These are phyloP conservation scores for Ammospiza caudacuta DNA, from an alignment of 2,113 vertebrate species.

Conservation along the genomic window DNA sequence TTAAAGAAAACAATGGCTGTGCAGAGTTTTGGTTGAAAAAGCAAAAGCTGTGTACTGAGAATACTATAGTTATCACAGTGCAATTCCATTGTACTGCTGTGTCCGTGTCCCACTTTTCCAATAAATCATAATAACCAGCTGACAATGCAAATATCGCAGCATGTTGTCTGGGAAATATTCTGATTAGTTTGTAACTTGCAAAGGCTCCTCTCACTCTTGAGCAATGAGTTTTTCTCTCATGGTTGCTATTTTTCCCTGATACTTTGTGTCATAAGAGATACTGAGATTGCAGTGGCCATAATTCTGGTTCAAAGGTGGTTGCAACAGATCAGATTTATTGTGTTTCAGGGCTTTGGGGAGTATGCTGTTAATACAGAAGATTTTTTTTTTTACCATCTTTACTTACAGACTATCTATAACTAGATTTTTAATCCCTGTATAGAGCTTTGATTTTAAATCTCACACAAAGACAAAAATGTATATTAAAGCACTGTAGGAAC, in stretches of 20 bases:
- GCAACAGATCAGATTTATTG: neutral
- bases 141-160: constrained; percentile 40
- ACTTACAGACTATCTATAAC: neutral
- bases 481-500: neutral
- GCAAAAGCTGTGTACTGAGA: neutral
- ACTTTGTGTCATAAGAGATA: neutral
- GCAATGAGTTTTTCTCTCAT: neutral
- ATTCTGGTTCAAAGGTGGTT: constrained; percentile 25
- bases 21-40: constrained; percentile 14
- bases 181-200: neutral
- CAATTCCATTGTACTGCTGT: neutral
- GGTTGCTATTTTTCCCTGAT: neutral
- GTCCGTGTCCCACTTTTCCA: neutral
- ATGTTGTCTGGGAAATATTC: constrained; percentile 19
- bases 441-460: neutral
- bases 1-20: neutral
- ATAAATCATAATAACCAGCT: constrained; percentile 47
- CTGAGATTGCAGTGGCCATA: neutral
- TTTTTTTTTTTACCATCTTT: neutral
- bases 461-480: neutral
- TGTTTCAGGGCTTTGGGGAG: neutral
- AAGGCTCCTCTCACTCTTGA: neutral
- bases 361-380: neutral
- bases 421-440: neutral
- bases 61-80: neutral